Evolutionary conservation across 2,797 vertebrate genomes (phyloP).

Genomic region (Diglossa cyanea): DNA sequence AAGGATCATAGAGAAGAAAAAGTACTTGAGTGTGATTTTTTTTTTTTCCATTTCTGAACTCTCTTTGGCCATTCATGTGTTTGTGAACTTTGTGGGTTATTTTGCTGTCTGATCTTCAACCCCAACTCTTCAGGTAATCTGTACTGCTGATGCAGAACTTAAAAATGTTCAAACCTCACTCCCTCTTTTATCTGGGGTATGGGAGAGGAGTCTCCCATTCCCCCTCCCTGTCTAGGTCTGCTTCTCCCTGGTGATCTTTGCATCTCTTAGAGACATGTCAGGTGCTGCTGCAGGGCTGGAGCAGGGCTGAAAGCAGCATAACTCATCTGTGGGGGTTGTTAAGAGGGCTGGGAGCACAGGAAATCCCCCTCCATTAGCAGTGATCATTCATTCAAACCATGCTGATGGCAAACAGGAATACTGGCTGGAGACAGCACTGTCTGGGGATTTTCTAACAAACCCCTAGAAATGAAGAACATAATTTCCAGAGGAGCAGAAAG

Average conservation of each 20-base stretch:
- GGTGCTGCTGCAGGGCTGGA: neutral
- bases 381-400: neutral
- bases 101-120: neutral
- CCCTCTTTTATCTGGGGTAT: neutral
- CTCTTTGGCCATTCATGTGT: neutral
- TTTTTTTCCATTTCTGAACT: neutral
- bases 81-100: neutral
- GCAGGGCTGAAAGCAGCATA: neutral
- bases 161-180: neutral
- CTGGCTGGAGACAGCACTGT: neutral
- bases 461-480: neutral
- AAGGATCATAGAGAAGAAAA: neutral
- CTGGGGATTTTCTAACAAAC: neutral
- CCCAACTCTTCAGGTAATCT: neutral
- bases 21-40: neutral
- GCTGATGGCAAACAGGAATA: neutral
- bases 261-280: neutral
- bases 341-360: neutral
- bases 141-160: neutral
- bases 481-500: neutral
- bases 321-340: neutral
- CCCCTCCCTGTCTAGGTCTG: neutral
- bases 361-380: neutral
- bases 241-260: neutral
- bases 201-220: neutral